These are phyloP conservation scores for Camelus bactrianus DNA, from an alignment of 2,113 vertebrate genomes.

Conservation along the genomic window DNA sequence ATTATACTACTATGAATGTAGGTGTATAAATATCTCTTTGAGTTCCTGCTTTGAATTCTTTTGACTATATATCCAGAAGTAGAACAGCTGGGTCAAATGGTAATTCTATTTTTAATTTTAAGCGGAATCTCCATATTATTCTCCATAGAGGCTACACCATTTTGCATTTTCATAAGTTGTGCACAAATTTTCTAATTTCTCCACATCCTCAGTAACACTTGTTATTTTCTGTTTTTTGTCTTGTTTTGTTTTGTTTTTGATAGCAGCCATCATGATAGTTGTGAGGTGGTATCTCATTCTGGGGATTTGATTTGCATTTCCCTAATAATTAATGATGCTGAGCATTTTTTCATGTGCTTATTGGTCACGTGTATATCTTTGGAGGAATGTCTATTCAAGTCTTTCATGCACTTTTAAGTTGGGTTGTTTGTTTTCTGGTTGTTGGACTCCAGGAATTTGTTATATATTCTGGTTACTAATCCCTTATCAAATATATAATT, in stretches of 20 bases:
- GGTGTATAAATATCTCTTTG: neutral
- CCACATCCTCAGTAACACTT: neutral
- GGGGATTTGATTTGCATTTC: neutral
- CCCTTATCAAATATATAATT: neutral
- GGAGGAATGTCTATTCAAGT: neutral
- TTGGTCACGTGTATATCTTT: neutral
- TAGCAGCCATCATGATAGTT: neutral
- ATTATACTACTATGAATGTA: neutral
- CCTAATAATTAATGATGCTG: neutral
- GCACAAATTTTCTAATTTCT: neutral
- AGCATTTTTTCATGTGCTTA: neutral
- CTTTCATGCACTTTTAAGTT: neutral
- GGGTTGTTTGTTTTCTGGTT: neutral
- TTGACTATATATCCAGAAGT: neutral
- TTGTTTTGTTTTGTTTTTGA: neutral
- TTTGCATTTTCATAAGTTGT: neutral
- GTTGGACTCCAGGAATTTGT: neutral
- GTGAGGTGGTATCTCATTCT: neutral
- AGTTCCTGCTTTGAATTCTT: neutral
- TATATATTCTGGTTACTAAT: neutral
- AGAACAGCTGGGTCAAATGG: neutral
- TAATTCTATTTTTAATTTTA: neutral
- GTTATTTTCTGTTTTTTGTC: neutral
- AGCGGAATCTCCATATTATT: neutral
- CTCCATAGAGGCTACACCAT: neutral